These are phyloP conservation scores for Chloroclysta siterata DNA, from an alignment of 2,888 invertebrate species.

Conservation along the genomic window DNA sequence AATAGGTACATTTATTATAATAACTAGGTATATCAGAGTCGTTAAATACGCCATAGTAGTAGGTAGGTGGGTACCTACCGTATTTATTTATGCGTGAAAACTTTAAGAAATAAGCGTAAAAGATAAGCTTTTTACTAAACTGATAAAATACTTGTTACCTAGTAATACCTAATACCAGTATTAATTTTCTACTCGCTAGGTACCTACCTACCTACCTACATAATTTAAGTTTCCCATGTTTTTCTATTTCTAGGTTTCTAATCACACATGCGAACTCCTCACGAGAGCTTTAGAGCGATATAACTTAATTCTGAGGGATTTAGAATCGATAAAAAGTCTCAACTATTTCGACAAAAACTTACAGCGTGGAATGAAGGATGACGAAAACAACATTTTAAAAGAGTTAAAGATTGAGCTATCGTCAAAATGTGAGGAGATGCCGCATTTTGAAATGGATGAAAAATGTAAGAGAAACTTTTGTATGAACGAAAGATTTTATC, in stretches of 20 bases:
- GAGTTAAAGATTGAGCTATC: conserved; percentile 83
- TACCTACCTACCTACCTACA: too few relatives aligned
- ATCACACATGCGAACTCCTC: conserved; percentile 17
- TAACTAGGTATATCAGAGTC: too few relatives aligned
- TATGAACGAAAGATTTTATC: conserved; percentile 16
- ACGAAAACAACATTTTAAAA: not conserved
- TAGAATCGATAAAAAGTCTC: conserved; percentile 10
- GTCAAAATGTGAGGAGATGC: conserved; percentile 86
- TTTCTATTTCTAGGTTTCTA: conserved; percentile 13
- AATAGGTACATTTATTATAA: too few relatives aligned
- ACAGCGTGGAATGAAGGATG: not conserved
- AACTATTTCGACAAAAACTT: not conserved
- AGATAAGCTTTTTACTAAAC: too few relatives aligned
- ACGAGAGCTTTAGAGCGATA: conserved; percentile 20
- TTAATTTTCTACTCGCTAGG: too few relatives aligned
- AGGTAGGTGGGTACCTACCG: too few relatives aligned
- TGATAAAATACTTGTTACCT: too few relatives aligned
- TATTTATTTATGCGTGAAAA: too few relatives aligned
- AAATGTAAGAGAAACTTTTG: conserved; percentile 90
- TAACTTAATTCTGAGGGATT: conserved; percentile 12
- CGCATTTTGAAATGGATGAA: conserved; percentile 89
- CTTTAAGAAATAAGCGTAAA: too few relatives aligned
- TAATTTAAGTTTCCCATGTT: too few relatives aligned
- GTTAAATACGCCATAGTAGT: too few relatives aligned
- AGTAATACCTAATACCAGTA: too few relatives aligned